Base-by-base conservation (phyloP, 1,140 invertebrate species). In the Eumaeus atala region DNA sequence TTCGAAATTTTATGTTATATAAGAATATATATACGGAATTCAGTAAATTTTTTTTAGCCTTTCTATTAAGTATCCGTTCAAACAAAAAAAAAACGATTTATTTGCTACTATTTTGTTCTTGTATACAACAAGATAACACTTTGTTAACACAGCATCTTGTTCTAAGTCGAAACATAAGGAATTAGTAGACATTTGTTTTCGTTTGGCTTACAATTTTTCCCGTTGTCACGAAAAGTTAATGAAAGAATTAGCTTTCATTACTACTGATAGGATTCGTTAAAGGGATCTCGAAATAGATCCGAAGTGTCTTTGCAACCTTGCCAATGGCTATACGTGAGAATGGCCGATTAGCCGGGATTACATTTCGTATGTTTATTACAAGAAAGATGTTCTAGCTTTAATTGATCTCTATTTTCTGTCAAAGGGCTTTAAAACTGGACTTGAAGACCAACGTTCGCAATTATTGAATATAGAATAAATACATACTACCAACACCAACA, bases 191-290 rank as follows among this genome's bases (percentile, higher is more conserved):
- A 72, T 84, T 79, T 71, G 68, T 85, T 80, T 77, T 81, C 74
- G 72, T 78, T 79, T 82, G 66, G 57, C 61, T 72, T 69, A 79
- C 73, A 75, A 70, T 86, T 78, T 76, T 80, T 77, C 72, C 77
- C 72, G 73, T 81, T 84, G 78, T 84, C 81, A 84, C 84, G 71
- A 66, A 64, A 61, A 75, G 72, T 73, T 87, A 87, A 87, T 87
- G 84, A 87, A 85, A 83, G 84, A 87, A 87, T 87, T 87, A 85
- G 82, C 80, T 80, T 87, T 85, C 82, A 85, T 87, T 84, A 87
- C 81, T 74, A 72, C 64, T 75, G 72, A 84, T 82, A 78, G 75
- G 81, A 76, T 77, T 74, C 74, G 80, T 83, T 83, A 83, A 84
- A 87, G 77, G 73, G 76, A 77, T 82, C 75, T 64, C 64, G 70